Percentiles rank a stretch among this genome's conserved stretches.
phyloP scores from a whole-genome alignment of 2,113 vertebrate genomes.

The Bujurquina vittata region DNA sequence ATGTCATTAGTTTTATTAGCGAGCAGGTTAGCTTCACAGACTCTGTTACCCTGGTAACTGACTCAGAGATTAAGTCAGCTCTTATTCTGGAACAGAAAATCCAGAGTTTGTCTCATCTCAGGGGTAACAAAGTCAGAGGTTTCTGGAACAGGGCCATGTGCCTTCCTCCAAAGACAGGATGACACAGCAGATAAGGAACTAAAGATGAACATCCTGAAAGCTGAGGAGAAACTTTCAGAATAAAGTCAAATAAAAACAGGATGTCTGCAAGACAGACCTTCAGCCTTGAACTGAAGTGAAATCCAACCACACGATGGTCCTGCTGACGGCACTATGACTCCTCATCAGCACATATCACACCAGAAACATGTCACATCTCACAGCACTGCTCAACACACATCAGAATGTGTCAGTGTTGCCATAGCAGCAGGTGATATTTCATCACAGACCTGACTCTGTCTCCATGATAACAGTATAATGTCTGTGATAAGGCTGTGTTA shows the following conservation, averaged over 20 bases:
- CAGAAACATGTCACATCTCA: conserved; percentile 20
- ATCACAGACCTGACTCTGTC: not conserved
- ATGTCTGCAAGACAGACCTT: not conserved
- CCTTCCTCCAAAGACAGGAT: not conserved
- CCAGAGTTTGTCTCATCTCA: not conserved
- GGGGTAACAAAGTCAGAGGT: not conserved
- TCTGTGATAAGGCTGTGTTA: not conserved
- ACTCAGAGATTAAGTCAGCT: not conserved
- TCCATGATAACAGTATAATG: conserved; percentile 4
- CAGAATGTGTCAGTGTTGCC: conserved; percentile 35
- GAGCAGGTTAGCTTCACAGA: fast-evolving
- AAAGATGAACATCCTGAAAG: not conserved
- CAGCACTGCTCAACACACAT: not conserved
- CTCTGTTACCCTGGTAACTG: not conserved
- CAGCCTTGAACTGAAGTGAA: not conserved
- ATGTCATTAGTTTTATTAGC: not conserved
- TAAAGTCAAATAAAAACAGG: not conserved
- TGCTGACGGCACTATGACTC: not conserved
- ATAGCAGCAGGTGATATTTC: conserved; percentile 3
- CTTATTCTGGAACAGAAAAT: not conserved
- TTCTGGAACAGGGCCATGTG: not conserved
- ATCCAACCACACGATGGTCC: not conserved
- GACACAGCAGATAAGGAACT: not conserved
- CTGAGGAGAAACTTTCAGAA: not conserved
- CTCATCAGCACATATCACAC: not conserved